Evolutionary conservation across 2,113 vertebrate genomes (phyloP).

Genomic region (Phalacrocorax pelagicus): DNA sequence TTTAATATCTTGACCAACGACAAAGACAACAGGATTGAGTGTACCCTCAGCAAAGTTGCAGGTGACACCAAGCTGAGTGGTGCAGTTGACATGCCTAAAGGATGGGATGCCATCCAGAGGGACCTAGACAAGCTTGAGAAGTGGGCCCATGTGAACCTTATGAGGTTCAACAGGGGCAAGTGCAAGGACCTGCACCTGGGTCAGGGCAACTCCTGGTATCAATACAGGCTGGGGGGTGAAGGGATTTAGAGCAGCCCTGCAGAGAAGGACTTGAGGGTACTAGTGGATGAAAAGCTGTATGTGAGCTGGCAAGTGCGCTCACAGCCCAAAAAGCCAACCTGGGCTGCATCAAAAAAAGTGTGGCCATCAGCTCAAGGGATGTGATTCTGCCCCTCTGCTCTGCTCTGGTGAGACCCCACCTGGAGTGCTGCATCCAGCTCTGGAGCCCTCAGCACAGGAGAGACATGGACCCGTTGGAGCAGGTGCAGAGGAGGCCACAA

Average conservation of each 20-base stretch:
- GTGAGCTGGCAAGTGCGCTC: accelerated
- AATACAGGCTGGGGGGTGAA: background rate
- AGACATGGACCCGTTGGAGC: background rate
- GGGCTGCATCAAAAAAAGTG: background rate
- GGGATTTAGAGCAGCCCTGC: background rate
- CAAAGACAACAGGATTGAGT: background rate
- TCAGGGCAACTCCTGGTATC: background rate
- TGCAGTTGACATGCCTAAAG: accelerated
- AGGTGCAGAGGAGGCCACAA: background rate
- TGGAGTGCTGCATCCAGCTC: background rate
- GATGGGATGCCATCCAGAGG: background rate
- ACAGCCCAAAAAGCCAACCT: background rate
- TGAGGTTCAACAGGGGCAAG: background rate
- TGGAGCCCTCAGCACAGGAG: background rate
- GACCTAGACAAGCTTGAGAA: background rate
- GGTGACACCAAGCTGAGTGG: background rate
- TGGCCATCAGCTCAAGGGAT: background rate
- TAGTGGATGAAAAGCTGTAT: background rate
- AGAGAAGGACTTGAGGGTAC: background rate
- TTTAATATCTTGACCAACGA: background rate
- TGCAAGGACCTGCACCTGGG: background rate
- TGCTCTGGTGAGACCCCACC: background rate
- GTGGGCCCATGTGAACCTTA: background rate
- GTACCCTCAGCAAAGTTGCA: background rate
- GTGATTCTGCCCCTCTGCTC: background rate